Base-by-base conservation (phyloP, 2,888 invertebrate genomes). In the Biston stratarius region DNA sequence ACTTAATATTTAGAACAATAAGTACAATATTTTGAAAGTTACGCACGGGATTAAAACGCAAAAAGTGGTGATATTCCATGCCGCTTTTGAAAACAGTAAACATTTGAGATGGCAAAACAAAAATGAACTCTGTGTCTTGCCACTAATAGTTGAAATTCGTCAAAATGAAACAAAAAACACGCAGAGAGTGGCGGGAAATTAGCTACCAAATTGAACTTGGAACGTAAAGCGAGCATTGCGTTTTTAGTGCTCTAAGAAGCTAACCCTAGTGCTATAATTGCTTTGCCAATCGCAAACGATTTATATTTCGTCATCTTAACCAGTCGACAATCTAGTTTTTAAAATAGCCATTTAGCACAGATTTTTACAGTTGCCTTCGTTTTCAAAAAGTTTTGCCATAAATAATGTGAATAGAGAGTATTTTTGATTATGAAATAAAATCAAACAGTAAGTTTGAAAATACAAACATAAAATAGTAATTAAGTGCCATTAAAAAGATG, bases 401-500 rank as follows among this genome's bases (percentile, higher is more conserved):
- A 44, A 53, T 45, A 44, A 53, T 45, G 68, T 64, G 24, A 64
- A 69, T 63, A 66, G 55, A 67, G 58, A 67, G 65, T 72, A 74
- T 74, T 75, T 73, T 67, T 71, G 61, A 72, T 49, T 76, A 76
- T 68, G 67, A 70, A 72, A 67, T 24, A 24, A 70, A 61, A 74
- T 67, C 69, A 64, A 71, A 73, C 73, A 64, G 74, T 34, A 72
- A 64, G 63, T 73, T 44, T 44, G n/a, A 47, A 24, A 24, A 77
- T 80, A 84, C 78, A 85, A 84, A 86, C 73, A 75, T 79, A 84
- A 89, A 86, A 86, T 38, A 38, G 38, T 38, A 9, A 38, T 38
- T 38, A 90, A 90, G 92, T 92, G 92, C 92, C 92, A 92, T 92
- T 92, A 89, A 67, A 80, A 49, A 56, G 24, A n/a, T 42, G 78